Conservation (phyloP, 1,140 invertebrate species). For the Choristoneura fumiferana region DNA sequence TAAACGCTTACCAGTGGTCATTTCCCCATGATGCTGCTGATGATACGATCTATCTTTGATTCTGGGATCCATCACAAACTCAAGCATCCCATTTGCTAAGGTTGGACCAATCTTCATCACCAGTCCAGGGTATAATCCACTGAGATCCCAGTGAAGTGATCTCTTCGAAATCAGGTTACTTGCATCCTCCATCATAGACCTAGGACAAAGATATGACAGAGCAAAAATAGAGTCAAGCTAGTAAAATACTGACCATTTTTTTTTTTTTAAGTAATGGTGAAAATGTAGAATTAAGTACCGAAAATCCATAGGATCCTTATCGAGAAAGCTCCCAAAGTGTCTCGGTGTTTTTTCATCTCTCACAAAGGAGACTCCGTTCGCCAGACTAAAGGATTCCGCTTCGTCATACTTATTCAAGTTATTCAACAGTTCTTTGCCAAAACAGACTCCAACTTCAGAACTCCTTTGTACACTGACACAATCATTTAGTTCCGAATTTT, state of each 20-base stretch:
- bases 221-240: no score
- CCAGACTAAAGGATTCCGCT: constrained; percentile 82
- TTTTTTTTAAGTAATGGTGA: no score
- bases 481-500: constrained; percentile 64
- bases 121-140: constrained; percentile 84
- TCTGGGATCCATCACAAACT: constrained; percentile 84
- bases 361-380: constrained; percentile 79
- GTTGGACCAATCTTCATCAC: constrained; percentile 85
- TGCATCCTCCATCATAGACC: constrained; percentile 83
- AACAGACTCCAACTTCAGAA: constrained; percentile 78
- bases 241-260: no score
- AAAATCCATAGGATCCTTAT: constrained; percentile 86
- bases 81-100: constrained; percentile 81
- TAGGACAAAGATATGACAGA: constrained; percentile 35
- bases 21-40: constrained; percentile 47
- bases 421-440: constrained; percentile 83
- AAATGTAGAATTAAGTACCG: constrained; percentile 75
- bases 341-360: constrained; percentile 79
- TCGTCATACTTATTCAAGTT: constrained; percentile 83
- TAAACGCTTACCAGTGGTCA: constrained; percentile 60
- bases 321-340: constrained; percentile 80
- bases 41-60: constrained; percentile 59
- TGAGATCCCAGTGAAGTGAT: constrained; percentile 86
- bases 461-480: constrained; percentile 73
- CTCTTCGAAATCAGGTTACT: constrained; percentile 83